A percentile compares a stretch with the other conserved stretches of the same genome.
Conservation (phyloP, 2,888 invertebrate genomes). For the Morpho deidamia region DNA sequence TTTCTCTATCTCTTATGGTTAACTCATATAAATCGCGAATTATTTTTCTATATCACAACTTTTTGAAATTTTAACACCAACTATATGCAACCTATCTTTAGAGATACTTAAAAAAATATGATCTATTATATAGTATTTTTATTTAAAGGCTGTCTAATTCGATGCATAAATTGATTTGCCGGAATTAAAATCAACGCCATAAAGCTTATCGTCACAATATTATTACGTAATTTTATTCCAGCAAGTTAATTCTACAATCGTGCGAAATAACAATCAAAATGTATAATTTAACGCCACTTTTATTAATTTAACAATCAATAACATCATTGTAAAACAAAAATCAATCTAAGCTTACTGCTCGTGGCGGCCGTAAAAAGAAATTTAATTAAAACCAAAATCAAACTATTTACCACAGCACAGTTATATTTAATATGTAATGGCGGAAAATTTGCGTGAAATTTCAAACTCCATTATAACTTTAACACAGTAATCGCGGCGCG, state of each 20-base stretch:
- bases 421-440: conserved; percentile 67
- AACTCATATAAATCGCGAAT: no score
- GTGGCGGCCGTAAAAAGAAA: conserved; percentile 37
- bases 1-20: no score
- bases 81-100: background rate
- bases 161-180: no score
- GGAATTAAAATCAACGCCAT: no score
- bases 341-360: conserved; percentile 45
- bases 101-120: background rate
- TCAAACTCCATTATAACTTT: conserved; percentile 61
- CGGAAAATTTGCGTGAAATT: conserved; percentile 71
- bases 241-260: background rate
- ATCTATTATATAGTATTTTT: background rate
- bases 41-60: no score
- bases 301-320: conserved; percentile 21
- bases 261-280: conserved; percentile 3
- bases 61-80: no score
- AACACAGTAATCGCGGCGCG: conserved; percentile 46
- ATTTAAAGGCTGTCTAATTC: background rate
- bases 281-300: conserved; percentile 15
- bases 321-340: conserved; percentile 46
- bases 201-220: no score
- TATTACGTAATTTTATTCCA: background rate
- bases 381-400: conserved; percentile 70
- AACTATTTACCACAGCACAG: conserved; percentile 54